Percentiles rank a stretch among this genome's conserved stretches.
These are phyloP conservation scores for Oceanodroma tethys DNA, from an alignment of 2,113 vertebrate species.

Conservation along the genomic window DNA sequence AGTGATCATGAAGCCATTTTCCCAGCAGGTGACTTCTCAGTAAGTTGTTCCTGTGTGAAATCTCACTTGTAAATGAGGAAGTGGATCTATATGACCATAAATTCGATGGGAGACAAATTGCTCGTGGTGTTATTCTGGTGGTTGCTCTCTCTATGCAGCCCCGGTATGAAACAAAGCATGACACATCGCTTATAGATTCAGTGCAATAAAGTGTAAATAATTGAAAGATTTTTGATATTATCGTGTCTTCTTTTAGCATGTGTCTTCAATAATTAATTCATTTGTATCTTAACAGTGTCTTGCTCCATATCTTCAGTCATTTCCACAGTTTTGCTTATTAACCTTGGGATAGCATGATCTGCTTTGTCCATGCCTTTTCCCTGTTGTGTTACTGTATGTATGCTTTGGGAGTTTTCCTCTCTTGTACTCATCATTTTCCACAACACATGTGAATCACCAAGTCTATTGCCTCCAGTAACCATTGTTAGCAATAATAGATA, in stretches of 20 bases:
- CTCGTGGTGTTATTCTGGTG: background rate
- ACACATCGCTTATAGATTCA: background rate
- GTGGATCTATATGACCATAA: background rate
- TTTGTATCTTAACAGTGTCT: background rate
- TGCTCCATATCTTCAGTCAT: background rate
- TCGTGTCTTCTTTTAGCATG: slow-evolving; percentile 3
- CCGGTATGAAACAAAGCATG: background rate
- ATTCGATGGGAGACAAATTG: slow-evolving; percentile 2
- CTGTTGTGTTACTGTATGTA: background rate
- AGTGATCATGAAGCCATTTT: background rate
- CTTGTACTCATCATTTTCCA: background rate
- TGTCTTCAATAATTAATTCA: slow-evolving; percentile 37
- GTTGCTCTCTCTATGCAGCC: background rate
- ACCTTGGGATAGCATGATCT: background rate
- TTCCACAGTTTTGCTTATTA: slow-evolving; percentile 6
- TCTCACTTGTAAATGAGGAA: slow-evolving; percentile 13
- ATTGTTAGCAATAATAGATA: background rate
- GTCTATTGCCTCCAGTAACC: background rate
- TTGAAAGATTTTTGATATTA: slow-evolving; percentile 47
- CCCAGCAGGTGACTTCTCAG: slow-evolving; percentile 17
- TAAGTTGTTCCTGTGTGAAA: background rate
- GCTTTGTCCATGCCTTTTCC: background rate
- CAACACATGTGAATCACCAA: background rate
- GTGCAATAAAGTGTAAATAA: slow-evolving; percentile 51
- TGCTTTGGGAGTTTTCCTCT: background rate